These are phyloP conservation scores for Volucella zonaria DNA, from an alignment of 2,888 invertebrate genomes.

Conservation along the genomic window DNA sequence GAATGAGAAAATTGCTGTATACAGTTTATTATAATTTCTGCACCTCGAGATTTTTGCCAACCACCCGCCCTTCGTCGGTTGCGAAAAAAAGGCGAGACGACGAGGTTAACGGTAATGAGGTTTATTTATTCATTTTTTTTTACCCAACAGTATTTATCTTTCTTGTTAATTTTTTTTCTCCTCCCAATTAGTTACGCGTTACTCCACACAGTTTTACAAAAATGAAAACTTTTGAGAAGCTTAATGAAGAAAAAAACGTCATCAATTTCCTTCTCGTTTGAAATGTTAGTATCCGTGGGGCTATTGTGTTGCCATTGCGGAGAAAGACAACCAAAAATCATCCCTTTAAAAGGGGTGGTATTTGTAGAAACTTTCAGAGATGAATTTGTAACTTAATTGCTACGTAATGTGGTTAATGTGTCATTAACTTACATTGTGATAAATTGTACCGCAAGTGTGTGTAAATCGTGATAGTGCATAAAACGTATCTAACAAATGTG, in stretches of 20 bases:
- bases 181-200: conserved; percentile 54
- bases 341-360: no score
- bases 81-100: conserved; percentile 17
- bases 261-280: not conserved
- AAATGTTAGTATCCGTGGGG: not conserved
- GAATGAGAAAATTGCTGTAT: conserved; percentile 64
- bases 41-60: conserved; percentile 23
- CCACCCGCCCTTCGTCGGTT: not conserved
- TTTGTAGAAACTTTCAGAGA: conserved; percentile 31
- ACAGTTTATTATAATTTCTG: conserved; percentile 68
- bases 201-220: conserved; percentile 37
- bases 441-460: not conserved
- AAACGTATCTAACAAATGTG: not conserved
- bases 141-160: not conserved
- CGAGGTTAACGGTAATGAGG: conserved; percentile 59
- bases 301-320: no score
- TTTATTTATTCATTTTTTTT: conserved; percentile 50
- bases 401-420: conserved; percentile 41
- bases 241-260: conserved; percentile 35
- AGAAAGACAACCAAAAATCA: not conserved
- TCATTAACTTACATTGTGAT: conserved; percentile 48
- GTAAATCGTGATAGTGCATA: not conserved
- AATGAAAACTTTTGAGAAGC: conserved; percentile 41
- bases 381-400: conserved; percentile 52
- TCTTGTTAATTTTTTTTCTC: conserved; percentile 11